A percentile compares a stretch with the other conserved stretches of the same genome.
These are phyloP conservation scores for Nesospiza acunhae DNA, from an alignment of 2,113 vertebrate species.

Conservation along the genomic window DNA sequence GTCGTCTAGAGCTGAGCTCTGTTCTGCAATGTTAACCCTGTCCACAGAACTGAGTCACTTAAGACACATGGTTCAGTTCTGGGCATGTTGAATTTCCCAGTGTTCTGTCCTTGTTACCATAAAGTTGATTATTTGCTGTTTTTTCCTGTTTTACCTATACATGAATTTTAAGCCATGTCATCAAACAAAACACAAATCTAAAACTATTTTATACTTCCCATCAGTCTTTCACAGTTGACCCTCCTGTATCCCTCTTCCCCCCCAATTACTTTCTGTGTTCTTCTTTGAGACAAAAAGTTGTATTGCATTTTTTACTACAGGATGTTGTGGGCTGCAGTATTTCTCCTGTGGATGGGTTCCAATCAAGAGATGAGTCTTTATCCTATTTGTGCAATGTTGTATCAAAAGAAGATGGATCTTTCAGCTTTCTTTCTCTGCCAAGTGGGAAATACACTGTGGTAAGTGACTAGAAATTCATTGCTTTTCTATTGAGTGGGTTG, in stretches of 20 bases:
- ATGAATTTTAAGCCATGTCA: neutral
- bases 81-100: neutral
- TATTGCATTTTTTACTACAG: constrained; percentile 59
- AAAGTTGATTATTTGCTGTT: neutral
- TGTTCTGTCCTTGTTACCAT: neutral
- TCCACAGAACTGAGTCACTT: neutral
- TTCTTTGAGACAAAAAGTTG: neutral
- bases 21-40: neutral
- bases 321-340: constrained; percentile 86
- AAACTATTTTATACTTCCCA: neutral
- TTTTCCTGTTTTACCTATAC: neutral
- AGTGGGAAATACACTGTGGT: constrained; percentile 94
- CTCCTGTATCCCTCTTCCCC: neutral
- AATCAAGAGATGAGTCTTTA: constrained; percentile 78
- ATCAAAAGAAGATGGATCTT: constrained; percentile 90
- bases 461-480: constrained; percentile 1
- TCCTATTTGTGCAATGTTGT: constrained; percentile 86
- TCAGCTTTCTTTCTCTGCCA: constrained; percentile 88
- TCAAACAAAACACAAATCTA: too few relatives aligned
- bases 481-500: neutral
- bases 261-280: neutral
- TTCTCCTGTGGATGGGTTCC: constrained; percentile 86
- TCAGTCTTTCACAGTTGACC: neutral
- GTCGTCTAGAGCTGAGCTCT: neutral
- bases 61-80: neutral